A percentile compares a stretch with the other conserved stretches of the same genome.
These are phyloP conservation scores for Eristalis arbustorum DNA, from an alignment of 2,888 invertebrate genomes.

Conservation along the genomic window DNA sequence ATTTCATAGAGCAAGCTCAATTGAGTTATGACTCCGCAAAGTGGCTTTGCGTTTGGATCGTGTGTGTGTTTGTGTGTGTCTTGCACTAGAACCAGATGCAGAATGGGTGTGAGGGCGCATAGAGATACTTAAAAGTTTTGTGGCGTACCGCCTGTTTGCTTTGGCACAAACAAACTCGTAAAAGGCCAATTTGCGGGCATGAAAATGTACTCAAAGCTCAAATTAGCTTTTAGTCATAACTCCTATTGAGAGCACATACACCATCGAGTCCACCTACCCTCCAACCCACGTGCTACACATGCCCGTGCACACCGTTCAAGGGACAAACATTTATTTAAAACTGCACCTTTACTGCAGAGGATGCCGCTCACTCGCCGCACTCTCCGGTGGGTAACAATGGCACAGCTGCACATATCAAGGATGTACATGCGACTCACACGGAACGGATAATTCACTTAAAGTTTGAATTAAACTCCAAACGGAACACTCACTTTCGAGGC, in stretches of 20 bases:
- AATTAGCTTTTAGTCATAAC: conserved; percentile 47
- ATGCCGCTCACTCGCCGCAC: conserved; percentile 1
- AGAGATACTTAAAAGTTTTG: conserved; percentile 59
- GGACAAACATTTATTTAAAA: conserved; percentile 54
- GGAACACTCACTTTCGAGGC: conserved; percentile 37
- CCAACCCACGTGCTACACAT: no score
- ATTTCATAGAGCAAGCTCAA: conserved; percentile 59
- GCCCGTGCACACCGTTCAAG: neutral
- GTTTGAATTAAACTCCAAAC: conserved; percentile 66
- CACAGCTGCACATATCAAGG: conserved; percentile 30
- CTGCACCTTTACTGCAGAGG: conserved; percentile 51
- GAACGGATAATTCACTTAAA: conserved; percentile 66
- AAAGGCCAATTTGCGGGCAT: conserved; percentile 66
- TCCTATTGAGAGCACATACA: neutral
- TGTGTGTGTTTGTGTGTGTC: neutral
- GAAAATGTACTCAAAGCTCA: conserved; percentile 48
- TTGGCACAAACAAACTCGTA: conserved; percentile 58
- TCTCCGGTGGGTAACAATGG: neutral
- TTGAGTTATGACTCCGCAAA: conserved; percentile 66
- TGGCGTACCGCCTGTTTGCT: conserved; percentile 32
- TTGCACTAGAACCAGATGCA: neutral
- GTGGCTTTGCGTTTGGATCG: conserved; percentile 42
- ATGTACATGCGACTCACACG: conserved; percentile 62
- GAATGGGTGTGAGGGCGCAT: neutral
- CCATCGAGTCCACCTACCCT: neutral